Evolutionary conservation across 37 sponge, comb jelly and placozoan genomes (phyloP).

Genomic region (Axinella damicornis): DNA sequence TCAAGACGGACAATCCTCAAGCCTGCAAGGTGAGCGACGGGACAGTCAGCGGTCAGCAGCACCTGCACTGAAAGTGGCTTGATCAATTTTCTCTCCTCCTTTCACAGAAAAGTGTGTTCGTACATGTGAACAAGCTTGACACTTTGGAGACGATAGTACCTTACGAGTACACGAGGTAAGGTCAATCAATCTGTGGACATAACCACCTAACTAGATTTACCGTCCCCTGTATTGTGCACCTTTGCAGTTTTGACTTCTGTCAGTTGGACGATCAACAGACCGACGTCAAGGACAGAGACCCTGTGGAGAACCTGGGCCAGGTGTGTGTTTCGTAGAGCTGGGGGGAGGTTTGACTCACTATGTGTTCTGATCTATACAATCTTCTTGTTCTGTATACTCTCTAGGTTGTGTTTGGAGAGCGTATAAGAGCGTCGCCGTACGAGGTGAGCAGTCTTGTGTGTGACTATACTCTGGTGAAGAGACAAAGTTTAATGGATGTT

Average conservation of each 20-base stretch:
- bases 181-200: background rate
- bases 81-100: background rate
- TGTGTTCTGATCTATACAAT: too few species aligned
- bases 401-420: constrained; percentile 83
- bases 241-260: constrained; percentile 95
- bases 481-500: too few species aligned
- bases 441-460: constrained; percentile 29
- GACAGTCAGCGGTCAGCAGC: background rate
- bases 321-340: constrained; percentile 3
- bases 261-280: constrained; percentile 21
- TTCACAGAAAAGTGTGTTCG: constrained; percentile 72
- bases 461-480: too few species aligned
- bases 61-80: background rate
- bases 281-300: constrained; percentile 65
- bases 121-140: constrained; percentile 94
- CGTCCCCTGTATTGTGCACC: background rate
- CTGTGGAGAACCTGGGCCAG: constrained; percentile 97
- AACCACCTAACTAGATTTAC: background rate
- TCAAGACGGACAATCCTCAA: background rate
- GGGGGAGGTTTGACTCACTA: too few species aligned
- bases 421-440: constrained; percentile 61
- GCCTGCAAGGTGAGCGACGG: constrained; percentile 39
- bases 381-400: background rate
- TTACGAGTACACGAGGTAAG: constrained; percentile 91
- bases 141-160: constrained; percentile 91